Evolutionary conservation across 2,797 vertebrate species (phyloP).

Genomic region (Crypturellus tataupa): DNA sequence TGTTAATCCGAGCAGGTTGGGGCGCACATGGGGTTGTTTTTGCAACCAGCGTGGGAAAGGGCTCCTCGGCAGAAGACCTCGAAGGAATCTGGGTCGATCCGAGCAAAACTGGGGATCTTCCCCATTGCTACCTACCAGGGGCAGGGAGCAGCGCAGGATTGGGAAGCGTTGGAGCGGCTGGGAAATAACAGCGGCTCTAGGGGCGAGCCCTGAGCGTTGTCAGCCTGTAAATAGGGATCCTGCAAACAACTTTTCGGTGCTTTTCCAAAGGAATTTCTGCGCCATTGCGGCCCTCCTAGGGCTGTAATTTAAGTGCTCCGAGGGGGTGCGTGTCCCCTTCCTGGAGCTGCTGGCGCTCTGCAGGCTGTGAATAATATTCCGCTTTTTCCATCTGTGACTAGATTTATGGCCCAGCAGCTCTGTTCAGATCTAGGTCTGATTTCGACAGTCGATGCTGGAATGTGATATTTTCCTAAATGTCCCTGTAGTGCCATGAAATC

Average conservation of each 20-base stretch:
- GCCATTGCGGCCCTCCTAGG: background rate
- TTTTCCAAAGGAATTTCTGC: conserved; percentile 26
- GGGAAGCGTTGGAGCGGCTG: background rate
- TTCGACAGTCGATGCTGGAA: conserved; percentile 63
- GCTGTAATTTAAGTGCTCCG: conserved; percentile 17
- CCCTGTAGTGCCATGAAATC: conserved; percentile 79
- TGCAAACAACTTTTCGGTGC: background rate
- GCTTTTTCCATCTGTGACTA: conserved; percentile 62
- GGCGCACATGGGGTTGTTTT: background rate
- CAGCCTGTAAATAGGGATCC: conserved; percentile 21
- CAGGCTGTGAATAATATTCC: conserved; percentile 59
- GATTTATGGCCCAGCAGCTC: conserved; percentile 64
- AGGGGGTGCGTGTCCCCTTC: conserved; percentile 26
- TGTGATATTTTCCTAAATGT: conserved; percentile 77
- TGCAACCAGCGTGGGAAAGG: background rate
- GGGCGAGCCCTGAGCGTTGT: background rate
- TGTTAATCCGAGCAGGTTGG: background rate
- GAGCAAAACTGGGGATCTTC: background rate
- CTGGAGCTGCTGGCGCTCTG: conserved; percentile 5
- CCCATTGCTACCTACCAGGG: background rate
- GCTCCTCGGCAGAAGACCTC: background rate
- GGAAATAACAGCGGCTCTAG: background rate
- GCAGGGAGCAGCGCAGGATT: background rate
- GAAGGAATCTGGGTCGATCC: background rate
- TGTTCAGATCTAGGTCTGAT: conserved; percentile 49